These are phyloP conservation scores for Calliphora vicina DNA, from an alignment of 1,140 invertebrate genomes.

Conservation along the genomic window DNA sequence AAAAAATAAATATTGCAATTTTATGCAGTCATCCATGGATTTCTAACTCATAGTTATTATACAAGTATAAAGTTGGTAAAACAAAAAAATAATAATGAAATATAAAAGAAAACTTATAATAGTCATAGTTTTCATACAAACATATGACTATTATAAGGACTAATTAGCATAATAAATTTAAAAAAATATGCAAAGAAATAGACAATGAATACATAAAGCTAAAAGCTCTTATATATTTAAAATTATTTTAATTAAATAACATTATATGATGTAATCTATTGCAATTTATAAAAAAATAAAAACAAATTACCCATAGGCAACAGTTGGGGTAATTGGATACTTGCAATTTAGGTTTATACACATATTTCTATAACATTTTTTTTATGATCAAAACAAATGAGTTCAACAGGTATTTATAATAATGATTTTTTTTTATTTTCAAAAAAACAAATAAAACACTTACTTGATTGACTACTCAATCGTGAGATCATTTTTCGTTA, in stretches of 20 bases:
- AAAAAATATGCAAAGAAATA: no score
- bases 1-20: constrained; percentile 21
- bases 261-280: not conserved
- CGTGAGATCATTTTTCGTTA: not conserved
- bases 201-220: no score
- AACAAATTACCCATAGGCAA: not conserved
- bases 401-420: not conserved
- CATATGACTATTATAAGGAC: no score
- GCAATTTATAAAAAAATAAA: not conserved
- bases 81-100: no score
- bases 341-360: not conserved
- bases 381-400: constrained; percentile 12
- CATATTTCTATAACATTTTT: not conserved
- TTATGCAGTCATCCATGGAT: constrained; percentile 22
- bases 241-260: no score
- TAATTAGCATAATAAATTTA: no score
- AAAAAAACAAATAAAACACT: not conserved
- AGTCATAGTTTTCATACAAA: no score
- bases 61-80: no score
- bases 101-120: no score
- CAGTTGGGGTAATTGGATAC: not conserved
- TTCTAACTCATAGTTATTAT: no score
- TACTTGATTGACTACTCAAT: not conserved
- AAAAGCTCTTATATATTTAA: no score
- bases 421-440: not conserved